Base-by-base conservation (phyloP, 2,113 vertebrate species). In the Bombycilla garrulus region DNA sequence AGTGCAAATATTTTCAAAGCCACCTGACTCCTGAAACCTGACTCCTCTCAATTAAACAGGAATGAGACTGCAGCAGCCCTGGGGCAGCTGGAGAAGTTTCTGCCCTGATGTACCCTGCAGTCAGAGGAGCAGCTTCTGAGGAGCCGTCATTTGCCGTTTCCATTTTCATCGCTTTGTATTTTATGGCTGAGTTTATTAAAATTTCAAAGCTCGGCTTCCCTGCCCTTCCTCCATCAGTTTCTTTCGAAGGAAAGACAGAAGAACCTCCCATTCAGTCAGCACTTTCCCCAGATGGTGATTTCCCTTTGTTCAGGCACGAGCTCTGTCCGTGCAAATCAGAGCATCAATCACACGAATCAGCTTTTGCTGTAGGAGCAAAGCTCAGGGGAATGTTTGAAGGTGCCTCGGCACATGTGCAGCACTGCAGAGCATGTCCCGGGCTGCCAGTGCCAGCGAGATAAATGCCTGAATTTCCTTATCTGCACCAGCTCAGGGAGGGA, bases 131-230 rank as follows among this genome's bases (percentile, higher is more conserved):
- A 54, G 70, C 90, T 74, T 91, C 88, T 61, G 80, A 93, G 61
- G 64, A 88, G 57, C 16, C 26, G 2, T 28, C 71, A 15, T 2
- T 2, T 5, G 3, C 19, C 15, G 2, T 35, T 47, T 36, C 72
- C 42, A 11, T 24, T 36, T 47, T 11, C 15, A 58, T 58, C 6
- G 4, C 53, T 45, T 73, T 29, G 33, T 17, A 10, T 45, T 88
- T 87, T n/a, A 67, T 47, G 77, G 38, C 53, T 71, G 53, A 50
- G 62, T 84, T 83, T 56, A 92, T 92, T 88, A 85, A 44, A 66
- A 78, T 93, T 85, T 78, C 88, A 95, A 95, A 95, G 70, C 81
- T 81, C 10, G 11, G 54, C 66, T 84, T 65, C 69, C 21, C 60
- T 35, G 42, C 54, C 45, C 78, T 50, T 69, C 48, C 69, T 81